Evolutionary conservation across 2,888 invertebrate genomes (phyloP).

Genomic region (Chirona hameri): DNA sequence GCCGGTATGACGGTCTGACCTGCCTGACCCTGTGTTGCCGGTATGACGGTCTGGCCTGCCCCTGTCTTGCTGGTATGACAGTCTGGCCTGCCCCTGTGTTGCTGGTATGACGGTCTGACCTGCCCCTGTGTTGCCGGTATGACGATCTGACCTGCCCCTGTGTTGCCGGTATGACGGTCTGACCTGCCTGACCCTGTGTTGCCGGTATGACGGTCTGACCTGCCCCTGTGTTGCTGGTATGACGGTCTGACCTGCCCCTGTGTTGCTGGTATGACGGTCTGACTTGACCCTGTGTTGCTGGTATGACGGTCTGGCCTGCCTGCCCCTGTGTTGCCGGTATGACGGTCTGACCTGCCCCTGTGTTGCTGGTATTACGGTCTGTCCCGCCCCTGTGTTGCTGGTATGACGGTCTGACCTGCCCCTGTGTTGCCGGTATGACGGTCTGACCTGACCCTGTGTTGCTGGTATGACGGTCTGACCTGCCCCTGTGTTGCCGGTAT

Average conservation of each 20-base stretch:
- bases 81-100: conserved; percentile 48
- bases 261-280: not conserved
- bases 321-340: not conserved
- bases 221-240: conserved; percentile 23
- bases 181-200: not conserved
- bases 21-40: not conserved
- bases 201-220: not conserved
- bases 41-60: conserved; percentile 46
- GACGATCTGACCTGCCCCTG: not conserved
- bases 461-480: not conserved
- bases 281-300: not conserved
- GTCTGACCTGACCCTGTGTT: conserved; percentile 42
- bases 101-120: conserved; percentile 46
- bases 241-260: conserved; percentile 46
- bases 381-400: not conserved
- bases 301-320: conserved; percentile 48
- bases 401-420: not conserved
- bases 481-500: conserved; percentile 12
- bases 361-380: conserved; percentile 46
- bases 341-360: not conserved
- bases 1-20: not conserved
- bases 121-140: not conserved
- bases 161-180: conserved; percentile 46
- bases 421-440: conserved; percentile 42
- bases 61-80: not conserved